Conservation (phyloP, 1,140 invertebrate species). For the Drosophila saltans region DNA sequence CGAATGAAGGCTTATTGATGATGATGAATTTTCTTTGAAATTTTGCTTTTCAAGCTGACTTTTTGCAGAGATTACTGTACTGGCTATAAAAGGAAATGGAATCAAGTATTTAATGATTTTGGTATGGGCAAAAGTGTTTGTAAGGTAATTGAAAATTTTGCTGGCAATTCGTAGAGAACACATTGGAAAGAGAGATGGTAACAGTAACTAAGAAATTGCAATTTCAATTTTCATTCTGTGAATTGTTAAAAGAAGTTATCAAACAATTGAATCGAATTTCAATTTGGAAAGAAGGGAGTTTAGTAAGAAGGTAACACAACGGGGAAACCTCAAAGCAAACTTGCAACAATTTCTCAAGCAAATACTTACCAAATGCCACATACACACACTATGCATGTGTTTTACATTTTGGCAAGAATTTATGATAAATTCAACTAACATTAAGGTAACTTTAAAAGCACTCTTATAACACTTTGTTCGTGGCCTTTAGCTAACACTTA, state of each 20-base stretch:
- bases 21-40: conserved; percentile 1
- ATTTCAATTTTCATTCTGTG: conserved; percentile 1
- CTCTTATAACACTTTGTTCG: background rate
- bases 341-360: background rate
- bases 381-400: background rate
- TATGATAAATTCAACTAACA: background rate
- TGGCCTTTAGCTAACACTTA: background rate
- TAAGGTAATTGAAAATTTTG: conserved; percentile 8
- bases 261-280: background rate
- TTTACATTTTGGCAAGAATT: background rate
- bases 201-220: background rate
- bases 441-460: background rate
- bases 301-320: too few relatives aligned
- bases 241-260: conserved; percentile 1
- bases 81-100: background rate
- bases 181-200: background rate
- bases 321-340: background rate
- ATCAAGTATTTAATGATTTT: conserved; percentile 16
- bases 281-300: background rate
- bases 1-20: conserved; percentile 55
- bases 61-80: background rate
- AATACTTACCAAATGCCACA: background rate
- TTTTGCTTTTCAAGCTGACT: background rate
- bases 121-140: conserved; percentile 8
- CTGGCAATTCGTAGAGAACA: conserved; percentile 5